Evolutionary conservation across 2,113 vertebrate genomes (phyloP), one percentile per base, ranked within the genome.

Genomic region (Taxidea taxus): DNA sequence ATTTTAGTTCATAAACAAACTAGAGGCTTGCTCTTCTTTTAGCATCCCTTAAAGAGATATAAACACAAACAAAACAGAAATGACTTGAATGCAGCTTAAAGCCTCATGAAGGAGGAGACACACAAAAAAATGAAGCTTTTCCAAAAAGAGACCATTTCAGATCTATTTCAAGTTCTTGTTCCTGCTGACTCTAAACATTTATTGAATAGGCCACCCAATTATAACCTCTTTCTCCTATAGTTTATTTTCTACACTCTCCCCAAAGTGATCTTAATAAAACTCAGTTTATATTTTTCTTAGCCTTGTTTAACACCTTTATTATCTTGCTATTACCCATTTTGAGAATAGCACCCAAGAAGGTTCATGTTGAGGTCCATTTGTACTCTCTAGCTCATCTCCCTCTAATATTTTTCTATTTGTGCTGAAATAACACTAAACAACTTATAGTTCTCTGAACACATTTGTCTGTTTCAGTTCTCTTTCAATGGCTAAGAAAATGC

Each of bases 41-140:
- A 70, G 60, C 15, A 68, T 87, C 56, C 66, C 66, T 91, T 58
- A n/a, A 64, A 39, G 64, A 94, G 66, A 66, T 64, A 95, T n/a
- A 80, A 94, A 81, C 92, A 58, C 81, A 90, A 83, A 56, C 72
- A 87, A 44, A 88, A 88, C 7, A 88, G 34, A 94, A 88, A 77
- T 21, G 54, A 1, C 34, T 56, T 92, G n/a, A 77, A 25, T 10
- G 49, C 15, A 42, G 66, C 13, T 47, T 21, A 77, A 87, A 56
- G 27, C 34, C 56, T 75, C 75, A 62, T 7, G n/a, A 29, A 75
- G 25, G 88, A 75, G 13, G 29, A 82, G 37, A 66, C 18, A 34
- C 27, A 10, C 51, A 62, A 72, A 6, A 6, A 27, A 82, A 4
- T 31, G 77, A 92, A 92, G 44, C 29, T 72, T 92, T 70, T 84